Conservation (phyloP, 2,113 vertebrate species). For the Campylomormyrus tamandua region DNA sequence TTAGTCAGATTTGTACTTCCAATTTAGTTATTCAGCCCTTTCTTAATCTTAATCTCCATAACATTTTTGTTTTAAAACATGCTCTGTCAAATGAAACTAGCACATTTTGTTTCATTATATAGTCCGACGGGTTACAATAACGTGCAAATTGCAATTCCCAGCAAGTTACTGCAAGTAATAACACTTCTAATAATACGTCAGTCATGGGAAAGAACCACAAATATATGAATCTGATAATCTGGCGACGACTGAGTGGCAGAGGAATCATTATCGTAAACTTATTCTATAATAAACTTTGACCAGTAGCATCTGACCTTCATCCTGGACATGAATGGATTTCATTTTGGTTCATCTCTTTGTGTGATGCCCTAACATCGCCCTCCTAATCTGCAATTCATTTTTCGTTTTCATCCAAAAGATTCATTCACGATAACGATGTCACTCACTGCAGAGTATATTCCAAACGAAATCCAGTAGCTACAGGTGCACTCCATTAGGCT, state of each 20-base stretch:
- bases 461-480: not conserved
- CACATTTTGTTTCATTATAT: not conserved
- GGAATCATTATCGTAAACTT: not conserved
- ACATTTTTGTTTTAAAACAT: not conserved
- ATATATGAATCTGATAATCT: not conserved
- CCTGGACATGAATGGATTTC: not conserved
- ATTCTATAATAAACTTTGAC: not conserved
- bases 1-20: conserved; percentile 25
- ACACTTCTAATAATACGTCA: not conserved
- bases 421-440: not conserved
- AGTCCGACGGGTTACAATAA: not conserved
- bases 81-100: not conserved
- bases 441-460: not conserved
- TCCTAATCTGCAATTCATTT: not conserved
- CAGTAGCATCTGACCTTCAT: not conserved
- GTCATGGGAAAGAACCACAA: not conserved
- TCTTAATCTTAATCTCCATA: not conserved
- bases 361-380: not conserved
- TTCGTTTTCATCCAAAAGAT: not conserved
- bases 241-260: not conserved
- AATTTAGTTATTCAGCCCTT: conserved; percentile 30
- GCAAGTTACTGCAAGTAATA: not conserved
- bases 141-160: not conserved
- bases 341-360: not conserved
- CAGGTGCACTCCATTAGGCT: not conserved